A percentile compares a stretch with the other conserved stretches of the same genome.
These are phyloP conservation scores for Pangasius krempfi DNA, from an alignment of 2,797 vertebrate species.

Conservation along the genomic window DNA sequence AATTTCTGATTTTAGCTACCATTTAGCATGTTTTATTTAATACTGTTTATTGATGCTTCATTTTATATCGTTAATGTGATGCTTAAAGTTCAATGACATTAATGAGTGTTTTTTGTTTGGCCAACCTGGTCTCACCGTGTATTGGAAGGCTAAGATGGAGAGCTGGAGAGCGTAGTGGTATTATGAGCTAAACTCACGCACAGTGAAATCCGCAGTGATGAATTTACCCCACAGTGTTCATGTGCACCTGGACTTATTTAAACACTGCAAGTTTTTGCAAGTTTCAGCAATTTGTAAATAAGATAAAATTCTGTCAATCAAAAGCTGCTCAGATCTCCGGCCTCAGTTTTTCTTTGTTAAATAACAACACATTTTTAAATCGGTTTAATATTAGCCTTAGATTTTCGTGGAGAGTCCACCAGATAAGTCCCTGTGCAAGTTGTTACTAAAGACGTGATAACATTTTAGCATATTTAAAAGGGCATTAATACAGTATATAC, in stretches of 20 bases:
- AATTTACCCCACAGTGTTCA: constrained; percentile 1
- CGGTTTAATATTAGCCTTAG: background rate
- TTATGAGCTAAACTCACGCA: constrained; percentile 41
- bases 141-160: constrained; percentile 39
- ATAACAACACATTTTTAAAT: background rate
- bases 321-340: background rate
- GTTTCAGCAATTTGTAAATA: background rate
- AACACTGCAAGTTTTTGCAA: background rate
- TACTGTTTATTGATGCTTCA: constrained; percentile 25
- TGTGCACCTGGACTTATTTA: background rate
- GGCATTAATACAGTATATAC: background rate
- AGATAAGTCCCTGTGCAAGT: background rate
- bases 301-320: background rate
- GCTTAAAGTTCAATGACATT: constrained; percentile 20
- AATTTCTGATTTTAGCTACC: constrained; percentile 17
- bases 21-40: constrained; percentile 21
- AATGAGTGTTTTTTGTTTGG: constrained; percentile 34
- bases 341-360: background rate
- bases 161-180: constrained; percentile 41
- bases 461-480: background rate
- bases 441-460: background rate
- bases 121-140: constrained; percentile 39
- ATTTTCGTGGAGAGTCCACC: background rate
- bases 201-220: constrained; percentile 12
- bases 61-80: constrained; percentile 30